These are phyloP conservation scores for Nasonia giraulti DNA, from an alignment of 1,140 invertebrate genomes.

Conservation along the genomic window DNA sequence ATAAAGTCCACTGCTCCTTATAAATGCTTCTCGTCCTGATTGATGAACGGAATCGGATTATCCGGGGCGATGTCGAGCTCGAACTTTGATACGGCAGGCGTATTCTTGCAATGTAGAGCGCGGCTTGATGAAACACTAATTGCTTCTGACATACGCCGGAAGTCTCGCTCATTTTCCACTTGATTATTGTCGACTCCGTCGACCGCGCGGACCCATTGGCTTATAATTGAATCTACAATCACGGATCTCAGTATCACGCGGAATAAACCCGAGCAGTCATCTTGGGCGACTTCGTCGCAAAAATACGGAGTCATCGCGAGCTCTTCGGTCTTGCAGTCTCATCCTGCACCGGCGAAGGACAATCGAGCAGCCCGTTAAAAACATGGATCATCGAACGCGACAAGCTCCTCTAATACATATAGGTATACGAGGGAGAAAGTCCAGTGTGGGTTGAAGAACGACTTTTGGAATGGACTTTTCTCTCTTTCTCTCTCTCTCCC, in stretches of 20 bases:
- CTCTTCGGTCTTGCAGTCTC: not conserved
- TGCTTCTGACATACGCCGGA: no score
- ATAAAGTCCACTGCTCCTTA: constrained; percentile 4
- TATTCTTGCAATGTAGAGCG: no score
- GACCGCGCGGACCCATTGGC: no score
- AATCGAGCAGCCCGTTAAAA: not conserved
- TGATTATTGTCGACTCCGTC: no score
- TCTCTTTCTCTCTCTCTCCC: constrained; percentile 12
- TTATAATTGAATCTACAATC: no score
- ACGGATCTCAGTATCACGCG: no score
- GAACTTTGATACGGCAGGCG: not conserved
- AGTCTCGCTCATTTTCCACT: no score
- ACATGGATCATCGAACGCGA: constrained; percentile 29
- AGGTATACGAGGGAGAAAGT: not conserved
- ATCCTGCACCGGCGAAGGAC: not conserved
- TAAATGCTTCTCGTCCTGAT: not conserved
- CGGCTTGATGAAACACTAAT: no score
- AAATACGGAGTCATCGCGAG: no score
- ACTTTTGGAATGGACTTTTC: constrained; percentile 72
- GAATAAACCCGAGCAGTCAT: no score
- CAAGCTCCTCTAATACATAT: not conserved
- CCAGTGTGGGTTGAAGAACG: constrained; percentile 65
- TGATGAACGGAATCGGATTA: constrained; percentile 17
- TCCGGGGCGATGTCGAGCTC: not conserved
- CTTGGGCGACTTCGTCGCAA: no score